phyloP scores from a whole-genome alignment of 2,888 invertebrate genomes.

The Oscheius sp. region DNA sequence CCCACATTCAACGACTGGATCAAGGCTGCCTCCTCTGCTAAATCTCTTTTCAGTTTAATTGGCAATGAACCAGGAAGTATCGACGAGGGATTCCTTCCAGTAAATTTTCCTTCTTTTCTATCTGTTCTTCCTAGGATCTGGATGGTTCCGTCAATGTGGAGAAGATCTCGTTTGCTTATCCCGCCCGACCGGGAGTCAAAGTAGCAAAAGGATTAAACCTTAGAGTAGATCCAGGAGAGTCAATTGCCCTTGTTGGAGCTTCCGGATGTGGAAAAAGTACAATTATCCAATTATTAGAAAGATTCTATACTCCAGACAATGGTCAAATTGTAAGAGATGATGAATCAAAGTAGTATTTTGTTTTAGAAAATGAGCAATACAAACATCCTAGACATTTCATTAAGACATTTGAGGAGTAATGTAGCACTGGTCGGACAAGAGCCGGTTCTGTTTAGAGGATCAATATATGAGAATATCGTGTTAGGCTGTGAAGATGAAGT shows the following conservation, averaged over 20 bases:
- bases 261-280: slow-evolving; percentile 72
- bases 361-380: slow-evolving; percentile 46
- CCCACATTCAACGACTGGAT: slow-evolving; percentile 28
- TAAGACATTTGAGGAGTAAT: slow-evolving; percentile 47
- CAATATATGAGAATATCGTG: slow-evolving; percentile 46
- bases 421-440: slow-evolving; percentile 60
- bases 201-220: slow-evolving; percentile 25
- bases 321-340: slow-evolving; percentile 65
- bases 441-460: slow-evolving; percentile 53
- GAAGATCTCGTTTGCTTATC: slow-evolving; percentile 83
- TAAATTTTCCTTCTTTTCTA: not conserved
- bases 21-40: slow-evolving; percentile 28
- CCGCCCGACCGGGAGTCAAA: slow-evolving; percentile 76
- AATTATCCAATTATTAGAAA: slow-evolving; percentile 71
- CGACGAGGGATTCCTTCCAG: slow-evolving; percentile 22
- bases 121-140: slow-evolving; percentile 34
- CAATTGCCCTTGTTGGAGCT: slow-evolving; percentile 71
- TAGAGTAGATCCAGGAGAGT: slow-evolving; percentile 35
- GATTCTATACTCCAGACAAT: slow-evolving; percentile 69
- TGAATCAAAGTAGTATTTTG: not conserved
- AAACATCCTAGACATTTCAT: slow-evolving; percentile 38
- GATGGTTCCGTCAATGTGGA: slow-evolving; percentile 79
- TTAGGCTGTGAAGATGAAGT: slow-evolving; percentile 40
- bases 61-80: not conserved
- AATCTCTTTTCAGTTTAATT: slow-evolving; percentile 21